Evolutionary conservation across 2,113 vertebrate species (phyloP).

Genomic region (Callaeas wilsoni): DNA sequence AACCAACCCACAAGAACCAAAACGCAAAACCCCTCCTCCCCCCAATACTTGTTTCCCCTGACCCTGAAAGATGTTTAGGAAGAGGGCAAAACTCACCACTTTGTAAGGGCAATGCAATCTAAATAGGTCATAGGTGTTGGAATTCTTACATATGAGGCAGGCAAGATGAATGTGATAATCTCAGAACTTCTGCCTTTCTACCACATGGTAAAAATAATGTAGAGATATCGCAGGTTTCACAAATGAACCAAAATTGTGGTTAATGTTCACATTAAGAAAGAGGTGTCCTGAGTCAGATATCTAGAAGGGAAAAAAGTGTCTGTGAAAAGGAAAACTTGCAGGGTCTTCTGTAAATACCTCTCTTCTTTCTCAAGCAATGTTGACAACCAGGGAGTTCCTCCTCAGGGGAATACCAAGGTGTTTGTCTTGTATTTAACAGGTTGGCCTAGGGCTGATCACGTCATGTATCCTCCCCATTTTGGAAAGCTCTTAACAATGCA

Average conservation of each 20-base stretch:
- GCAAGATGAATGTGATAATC: not conserved
- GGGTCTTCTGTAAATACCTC: not conserved
- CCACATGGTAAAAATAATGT: not conserved
- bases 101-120: not conserved
- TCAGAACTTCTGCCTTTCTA: not conserved
- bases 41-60: accelerated
- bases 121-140: not conserved
- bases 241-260: not conserved
- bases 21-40: not conserved
- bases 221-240: not conserved
- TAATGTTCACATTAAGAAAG: not conserved
- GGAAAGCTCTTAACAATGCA: not conserved
- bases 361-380: not conserved
- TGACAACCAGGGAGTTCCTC: not conserved
- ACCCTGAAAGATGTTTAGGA: not conserved
- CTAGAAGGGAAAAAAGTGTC: not conserved
- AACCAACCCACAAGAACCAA: not conserved
- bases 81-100: not conserved
- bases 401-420: not conserved
- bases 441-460: not conserved
- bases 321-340: not conserved
- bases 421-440: not conserved
- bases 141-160: not conserved
- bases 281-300: not conserved
- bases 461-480: not conserved